Evolutionary conservation across 2,888 invertebrate species (phyloP).

Genomic region (Chrysodeixis includens): DNA sequence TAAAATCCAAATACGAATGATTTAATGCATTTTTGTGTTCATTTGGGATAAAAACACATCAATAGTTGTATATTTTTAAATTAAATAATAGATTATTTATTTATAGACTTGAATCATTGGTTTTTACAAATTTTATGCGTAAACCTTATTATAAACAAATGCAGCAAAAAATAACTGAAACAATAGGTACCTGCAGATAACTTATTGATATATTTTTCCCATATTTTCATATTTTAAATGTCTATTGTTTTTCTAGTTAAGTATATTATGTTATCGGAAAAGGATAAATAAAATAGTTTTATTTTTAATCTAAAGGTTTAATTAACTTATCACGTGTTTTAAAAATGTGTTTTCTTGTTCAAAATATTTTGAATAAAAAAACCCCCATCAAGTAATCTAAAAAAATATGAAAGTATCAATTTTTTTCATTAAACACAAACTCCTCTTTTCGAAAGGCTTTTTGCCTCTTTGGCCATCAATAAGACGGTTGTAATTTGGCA

Average conservation of each 20-base stretch:
- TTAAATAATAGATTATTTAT: too few species aligned
- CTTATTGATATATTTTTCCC: background rate
- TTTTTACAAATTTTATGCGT: background rate
- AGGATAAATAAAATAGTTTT: background rate
- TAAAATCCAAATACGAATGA: too few species aligned
- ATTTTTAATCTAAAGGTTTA: background rate
- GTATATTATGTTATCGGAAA: background rate
- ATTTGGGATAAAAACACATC: too few species aligned
- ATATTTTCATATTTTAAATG: background rate
- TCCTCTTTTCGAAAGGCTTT: background rate
- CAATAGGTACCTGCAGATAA: background rate
- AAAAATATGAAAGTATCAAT: too few species aligned
- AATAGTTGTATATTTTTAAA: too few species aligned
- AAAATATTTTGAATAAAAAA: too few species aligned
- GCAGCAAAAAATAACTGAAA: conserved; percentile 2
- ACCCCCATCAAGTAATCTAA: too few species aligned
- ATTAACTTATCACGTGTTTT: background rate
- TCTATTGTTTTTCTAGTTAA: background rate
- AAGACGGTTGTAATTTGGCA: too few species aligned
- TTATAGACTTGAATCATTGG: conserved; percentile 4
- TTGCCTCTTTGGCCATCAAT: too few species aligned
- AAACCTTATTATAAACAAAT: background rate
- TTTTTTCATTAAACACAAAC: too few species aligned
- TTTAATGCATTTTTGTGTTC: too few species aligned
- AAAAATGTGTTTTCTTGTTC: background rate